Evolutionary conservation across 2,797 vertebrate species (phyloP), one percentile per base, ranked within the genome.

Genomic region (Pteropus rufus): DNA sequence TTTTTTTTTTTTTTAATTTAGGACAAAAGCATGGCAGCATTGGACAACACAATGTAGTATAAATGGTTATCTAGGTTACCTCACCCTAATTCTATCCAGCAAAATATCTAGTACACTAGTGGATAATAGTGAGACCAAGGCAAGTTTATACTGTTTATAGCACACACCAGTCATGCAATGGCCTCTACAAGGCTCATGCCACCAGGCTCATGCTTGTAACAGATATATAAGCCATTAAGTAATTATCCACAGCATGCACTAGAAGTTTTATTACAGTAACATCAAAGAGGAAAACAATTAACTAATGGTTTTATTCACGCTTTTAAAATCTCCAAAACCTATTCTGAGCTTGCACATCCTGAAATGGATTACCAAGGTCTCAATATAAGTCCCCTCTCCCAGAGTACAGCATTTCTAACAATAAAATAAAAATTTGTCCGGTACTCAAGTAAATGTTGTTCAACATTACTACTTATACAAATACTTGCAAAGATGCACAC

Each of bases 81-180:
- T 95, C 77, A 58, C 10, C 23, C 89, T 89, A 96, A 96, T 75
- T 88, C 65, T 94, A 54, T n/a, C 41, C 18, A 94, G 82, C 88
- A 92, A 62, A 76, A 82, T 75, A 72, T 70, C 60, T 79, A 96
- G 79, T 39, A 86, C n/a, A 56, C 82, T 46, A 67, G 70, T 58
- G 82, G 69, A 82, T 23, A 89, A 80, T 2, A 56, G 80, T 58
- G 86, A 97, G 49, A 94, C 54, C 89, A 85, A 73, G 70, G 87
- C 69, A 90, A 92, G 62, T n/a, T 69, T 31, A 89, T 19, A 54
- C 82, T 91, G 16, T 46, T 65, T 80, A 95, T 85, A 95, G 60
- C 84, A 97, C 62, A 97, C 80, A 84, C 67, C 94, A 93, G 62
- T 96, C 97, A 98, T 97, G 97, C 97, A 89, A 67, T 56, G 60